Evolutionary conservation across 2,888 invertebrate genomes (phyloP).

Genomic region (Stenodema calcarata): DNA sequence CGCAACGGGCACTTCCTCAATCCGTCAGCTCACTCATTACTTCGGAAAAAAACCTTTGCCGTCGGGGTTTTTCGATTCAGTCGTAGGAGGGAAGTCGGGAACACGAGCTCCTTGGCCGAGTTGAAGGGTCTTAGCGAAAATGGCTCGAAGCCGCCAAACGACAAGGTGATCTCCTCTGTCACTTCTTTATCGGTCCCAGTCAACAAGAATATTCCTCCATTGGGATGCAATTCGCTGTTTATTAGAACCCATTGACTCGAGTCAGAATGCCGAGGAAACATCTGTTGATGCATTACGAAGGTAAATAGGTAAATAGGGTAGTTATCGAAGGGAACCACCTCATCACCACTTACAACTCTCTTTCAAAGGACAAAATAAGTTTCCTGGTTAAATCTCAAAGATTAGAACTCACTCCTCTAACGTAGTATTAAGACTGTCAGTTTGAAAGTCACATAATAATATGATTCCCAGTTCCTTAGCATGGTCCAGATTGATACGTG

Average conservation of each 20-base stretch:
- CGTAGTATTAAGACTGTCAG: no score
- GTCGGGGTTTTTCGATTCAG: background rate
- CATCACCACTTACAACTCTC: no score
- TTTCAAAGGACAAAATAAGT: no score
- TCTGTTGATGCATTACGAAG: background rate
- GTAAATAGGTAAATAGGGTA: no score
- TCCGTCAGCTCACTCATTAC: background rate
- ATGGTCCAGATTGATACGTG: no score
- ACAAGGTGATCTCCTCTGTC: constrained; percentile 20
- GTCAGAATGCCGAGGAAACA: background rate
- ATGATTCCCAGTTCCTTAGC: no score
- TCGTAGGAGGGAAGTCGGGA: background rate
- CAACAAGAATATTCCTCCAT: background rate
- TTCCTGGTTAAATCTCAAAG: no score
- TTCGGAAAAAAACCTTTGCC: background rate
- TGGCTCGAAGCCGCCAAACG: background rate
- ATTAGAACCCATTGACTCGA: background rate
- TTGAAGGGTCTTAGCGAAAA: background rate
- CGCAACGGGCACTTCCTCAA: background rate
- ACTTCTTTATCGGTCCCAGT: background rate
- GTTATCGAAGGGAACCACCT: no score
- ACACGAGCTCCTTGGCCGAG: constrained; percentile 15
- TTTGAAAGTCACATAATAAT: no score
- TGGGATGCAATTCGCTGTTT: background rate
- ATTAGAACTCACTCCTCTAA: no score